These are phyloP conservation scores for Hemichromis elongatus DNA, from an alignment of 2,113 vertebrate genomes.

Conservation along the genomic window DNA sequence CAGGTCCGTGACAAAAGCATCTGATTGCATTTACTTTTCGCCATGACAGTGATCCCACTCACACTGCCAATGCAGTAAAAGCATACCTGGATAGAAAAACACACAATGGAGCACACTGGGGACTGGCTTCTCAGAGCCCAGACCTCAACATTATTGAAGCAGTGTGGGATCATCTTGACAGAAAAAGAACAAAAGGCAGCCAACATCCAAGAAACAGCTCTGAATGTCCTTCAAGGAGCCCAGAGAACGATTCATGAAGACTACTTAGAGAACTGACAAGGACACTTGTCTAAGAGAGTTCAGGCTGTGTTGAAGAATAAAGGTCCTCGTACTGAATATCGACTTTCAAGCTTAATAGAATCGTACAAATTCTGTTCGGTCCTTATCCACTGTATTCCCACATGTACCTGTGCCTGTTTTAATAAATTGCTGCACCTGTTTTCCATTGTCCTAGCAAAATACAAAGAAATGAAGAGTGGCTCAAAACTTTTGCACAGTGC, in stretches of 20 bases:
- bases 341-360: background rate
- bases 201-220: background rate
- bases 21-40: background rate
- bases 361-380: background rate
- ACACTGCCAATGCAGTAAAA: background rate
- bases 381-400: background rate
- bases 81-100: background rate
- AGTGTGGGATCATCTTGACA: background rate
- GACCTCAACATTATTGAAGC: background rate
- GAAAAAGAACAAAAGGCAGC: background rate
- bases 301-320: background rate
- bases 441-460: background rate
- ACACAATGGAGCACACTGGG: background rate
- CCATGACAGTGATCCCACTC: background rate
- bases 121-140: background rate
- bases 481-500: background rate
- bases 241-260: background rate
- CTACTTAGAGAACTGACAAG: background rate
- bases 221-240: background rate
- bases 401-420: too few relatives aligned
- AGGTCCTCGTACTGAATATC: fast-evolving
- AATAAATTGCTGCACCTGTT: too few relatives aligned
- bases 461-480: background rate
- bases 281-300: background rate
- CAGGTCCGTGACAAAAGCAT: too few relatives aligned